Evolutionary conservation across 1,140 invertebrate species (phyloP).

Genomic region (Charaxes varanes): DNA sequence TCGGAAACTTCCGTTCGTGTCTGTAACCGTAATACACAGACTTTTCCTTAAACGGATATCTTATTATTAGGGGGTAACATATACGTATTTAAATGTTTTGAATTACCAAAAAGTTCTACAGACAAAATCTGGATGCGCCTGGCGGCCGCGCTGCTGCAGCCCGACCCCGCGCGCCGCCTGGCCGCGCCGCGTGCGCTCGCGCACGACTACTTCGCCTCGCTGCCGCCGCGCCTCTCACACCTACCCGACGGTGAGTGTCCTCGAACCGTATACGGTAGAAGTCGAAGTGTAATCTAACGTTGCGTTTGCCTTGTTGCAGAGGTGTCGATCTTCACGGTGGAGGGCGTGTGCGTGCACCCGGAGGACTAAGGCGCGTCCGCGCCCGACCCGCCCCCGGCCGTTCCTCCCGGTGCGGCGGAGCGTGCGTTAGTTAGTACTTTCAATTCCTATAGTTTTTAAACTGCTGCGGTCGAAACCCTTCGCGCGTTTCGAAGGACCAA

Average conservation of each 20-base stretch:
- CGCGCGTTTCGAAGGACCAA: conserved; percentile 58
- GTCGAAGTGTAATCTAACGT: background rate
- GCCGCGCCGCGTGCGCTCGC: conserved; percentile 90
- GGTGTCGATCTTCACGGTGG: conserved; percentile 93
- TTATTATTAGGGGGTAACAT: too few species aligned
- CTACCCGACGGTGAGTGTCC: conserved; percentile 87
- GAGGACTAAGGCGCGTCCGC: too few species aligned
- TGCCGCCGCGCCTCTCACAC: conserved; percentile 90
- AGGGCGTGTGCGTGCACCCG: conserved; percentile 85
- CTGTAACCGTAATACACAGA: too few species aligned
- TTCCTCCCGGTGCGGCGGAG: conserved; percentile 19
- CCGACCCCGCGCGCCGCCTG: conserved; percentile 91
- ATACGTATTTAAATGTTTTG: background rate
- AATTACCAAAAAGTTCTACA: too few species aligned
- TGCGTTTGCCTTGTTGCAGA: conserved; percentile 80
- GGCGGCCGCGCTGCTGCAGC: conserved; percentile 88
- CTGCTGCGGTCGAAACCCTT: conserved; percentile 43
- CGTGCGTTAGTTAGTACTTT: conserved; percentile 51
- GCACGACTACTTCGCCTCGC: conserved; percentile 92
- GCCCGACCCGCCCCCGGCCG: conserved; percentile 9
- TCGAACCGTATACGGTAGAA: background rate
- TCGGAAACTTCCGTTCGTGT: too few species aligned
- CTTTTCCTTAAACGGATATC: too few species aligned
- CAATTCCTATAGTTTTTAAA: conserved; percentile 67
- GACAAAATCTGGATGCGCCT: too few species aligned